A percentile compares a stretch with the other conserved stretches of the same genome.
These are phyloP conservation scores for Scytalopus superciliaris DNA, from an alignment of 2,113 vertebrate genomes.

Conservation along the genomic window DNA sequence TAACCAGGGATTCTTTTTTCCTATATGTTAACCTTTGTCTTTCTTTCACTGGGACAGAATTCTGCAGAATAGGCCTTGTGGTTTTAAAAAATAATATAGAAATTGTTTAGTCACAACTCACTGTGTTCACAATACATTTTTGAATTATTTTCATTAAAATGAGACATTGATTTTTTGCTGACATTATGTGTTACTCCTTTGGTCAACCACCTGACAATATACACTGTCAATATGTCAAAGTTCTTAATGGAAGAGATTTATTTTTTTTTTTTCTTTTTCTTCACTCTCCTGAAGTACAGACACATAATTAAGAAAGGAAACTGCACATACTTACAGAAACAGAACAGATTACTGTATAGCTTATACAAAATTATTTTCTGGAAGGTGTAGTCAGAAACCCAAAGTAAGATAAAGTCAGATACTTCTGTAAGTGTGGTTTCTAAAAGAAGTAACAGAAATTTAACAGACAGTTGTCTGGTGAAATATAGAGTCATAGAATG, in stretches of 20 bases:
- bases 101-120: background rate
- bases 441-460: background rate
- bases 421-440: background rate
- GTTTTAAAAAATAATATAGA: background rate
- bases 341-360: background rate
- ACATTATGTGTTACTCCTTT: background rate
- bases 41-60: background rate
- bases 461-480: background rate
- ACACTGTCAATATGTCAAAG: background rate
- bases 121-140: background rate
- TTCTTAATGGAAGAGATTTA: background rate
- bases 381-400: background rate
- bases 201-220: background rate
- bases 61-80: background rate
- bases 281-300: background rate
- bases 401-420: background rate
- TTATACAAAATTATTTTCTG: background rate
- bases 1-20: slow-evolving; percentile 37
- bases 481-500: background rate
- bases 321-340: background rate
- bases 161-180: background rate
- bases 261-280: background rate
- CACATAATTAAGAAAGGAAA: background rate
- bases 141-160: background rate
- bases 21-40: slow-evolving; percentile 23